Evolutionary conservation across 2,888 invertebrate species (phyloP).

Genomic region (Dioctria rufipes): DNA sequence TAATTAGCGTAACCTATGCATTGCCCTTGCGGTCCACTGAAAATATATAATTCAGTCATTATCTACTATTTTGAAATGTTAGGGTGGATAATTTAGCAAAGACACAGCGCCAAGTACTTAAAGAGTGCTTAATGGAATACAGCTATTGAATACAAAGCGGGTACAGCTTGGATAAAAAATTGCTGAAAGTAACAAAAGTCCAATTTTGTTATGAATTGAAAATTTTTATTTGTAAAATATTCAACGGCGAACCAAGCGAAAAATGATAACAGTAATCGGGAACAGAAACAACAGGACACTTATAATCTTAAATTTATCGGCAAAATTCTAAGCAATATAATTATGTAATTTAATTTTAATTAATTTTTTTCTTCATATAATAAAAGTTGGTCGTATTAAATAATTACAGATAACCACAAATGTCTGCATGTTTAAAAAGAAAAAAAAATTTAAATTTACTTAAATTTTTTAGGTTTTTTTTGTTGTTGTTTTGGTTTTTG

Average conservation of each 20-base stretch:
- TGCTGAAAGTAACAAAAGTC: background rate
- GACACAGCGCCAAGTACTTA: too few relatives aligned
- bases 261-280: conserved; percentile 24
- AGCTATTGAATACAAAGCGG: too few relatives aligned
- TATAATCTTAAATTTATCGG: conserved; percentile 36
- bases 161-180: background rate
- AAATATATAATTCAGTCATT: too few relatives aligned
- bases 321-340: conserved; percentile 43
- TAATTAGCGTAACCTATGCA: too few relatives aligned
- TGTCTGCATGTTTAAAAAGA: background rate
- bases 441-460: conserved; percentile 26
- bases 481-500: background rate
- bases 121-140: too few relatives aligned
- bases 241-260: conserved; percentile 44
- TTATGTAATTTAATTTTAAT: conserved; percentile 31
- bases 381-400: conserved; percentile 43
- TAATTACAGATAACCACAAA: conserved; percentile 40
- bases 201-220: conserved; percentile 28
- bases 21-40: too few relatives aligned
- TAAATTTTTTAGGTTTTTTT: conserved; percentile 11
- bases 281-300: conserved; percentile 43
- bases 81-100: too few relatives aligned
- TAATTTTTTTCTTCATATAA: conserved; percentile 33
- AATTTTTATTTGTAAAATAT: conserved; percentile 45
- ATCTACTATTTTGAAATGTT: too few relatives aligned